Evolutionary conservation across 92 coral and sea anemone species (phyloP).

Genomic region (Zoanthus sociatus): DNA sequence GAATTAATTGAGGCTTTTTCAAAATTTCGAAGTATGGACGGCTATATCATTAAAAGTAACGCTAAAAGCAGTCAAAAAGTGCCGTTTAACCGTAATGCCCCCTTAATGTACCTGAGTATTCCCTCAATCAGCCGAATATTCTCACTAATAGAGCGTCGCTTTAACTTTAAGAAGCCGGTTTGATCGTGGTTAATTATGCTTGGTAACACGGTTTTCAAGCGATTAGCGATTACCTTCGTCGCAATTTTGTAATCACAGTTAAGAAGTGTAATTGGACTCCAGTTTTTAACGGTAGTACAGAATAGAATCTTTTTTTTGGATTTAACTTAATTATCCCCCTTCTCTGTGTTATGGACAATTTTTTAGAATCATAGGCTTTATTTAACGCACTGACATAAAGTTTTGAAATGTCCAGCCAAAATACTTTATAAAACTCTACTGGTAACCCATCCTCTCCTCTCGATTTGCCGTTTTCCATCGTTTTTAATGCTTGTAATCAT

Average conservation of each 20-base stretch:
- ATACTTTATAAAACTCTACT: neutral
- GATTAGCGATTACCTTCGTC: conserved; percentile 8
- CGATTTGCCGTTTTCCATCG: neutral
- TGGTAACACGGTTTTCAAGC: conserved; percentile 44
- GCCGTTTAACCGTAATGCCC: no score
- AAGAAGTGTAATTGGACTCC: neutral
- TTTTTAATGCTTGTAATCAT: neutral
- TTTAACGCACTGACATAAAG: neutral
- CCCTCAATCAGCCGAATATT: no score
- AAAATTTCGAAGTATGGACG: no score
- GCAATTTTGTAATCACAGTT: conserved; percentile 14
- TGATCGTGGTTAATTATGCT: conserved; percentile 45
- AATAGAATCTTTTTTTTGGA: conserved; percentile 9
- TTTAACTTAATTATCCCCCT: conserved; percentile 14
- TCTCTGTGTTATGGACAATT: conserved; percentile 19
- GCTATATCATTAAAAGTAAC: no score
- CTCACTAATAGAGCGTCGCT: no score
- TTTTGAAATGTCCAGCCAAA: conserved; percentile 8
- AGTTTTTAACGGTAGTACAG: neutral
- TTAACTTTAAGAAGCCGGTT: neutral
- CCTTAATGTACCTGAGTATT: no score
- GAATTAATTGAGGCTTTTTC: no score
- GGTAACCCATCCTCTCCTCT: conserved; percentile 9
- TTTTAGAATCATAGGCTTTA: neutral
- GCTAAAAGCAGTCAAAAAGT: no score